phyloP scores from a whole-genome alignment of 2,797 vertebrate species.

The Aselliscus stoliczkanus region DNA sequence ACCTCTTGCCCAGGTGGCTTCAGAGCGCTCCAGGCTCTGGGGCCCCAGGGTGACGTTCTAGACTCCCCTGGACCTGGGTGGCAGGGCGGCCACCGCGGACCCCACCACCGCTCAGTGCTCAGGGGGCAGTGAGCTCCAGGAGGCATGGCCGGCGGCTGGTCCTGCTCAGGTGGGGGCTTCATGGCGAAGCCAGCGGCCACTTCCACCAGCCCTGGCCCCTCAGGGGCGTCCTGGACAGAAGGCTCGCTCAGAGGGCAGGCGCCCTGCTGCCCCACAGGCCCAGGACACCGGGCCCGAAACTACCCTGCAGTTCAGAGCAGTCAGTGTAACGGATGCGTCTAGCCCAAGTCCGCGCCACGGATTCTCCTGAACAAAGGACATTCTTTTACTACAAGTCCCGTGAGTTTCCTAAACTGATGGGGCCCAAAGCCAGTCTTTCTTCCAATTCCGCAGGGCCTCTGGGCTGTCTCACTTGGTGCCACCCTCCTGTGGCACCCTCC shows the following conservation, averaged over 20 bases:
- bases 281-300: background rate
- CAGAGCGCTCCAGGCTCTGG: accelerated
- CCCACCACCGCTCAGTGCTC: background rate
- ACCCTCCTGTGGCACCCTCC: background rate
- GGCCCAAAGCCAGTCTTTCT: background rate
- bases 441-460: background rate
- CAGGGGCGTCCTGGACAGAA: background rate
- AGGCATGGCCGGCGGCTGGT: background rate
- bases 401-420: background rate
- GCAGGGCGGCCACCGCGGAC: accelerated
- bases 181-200: background rate
- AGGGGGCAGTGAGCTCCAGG: background rate
- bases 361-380: background rate
- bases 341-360: too few relatives aligned
- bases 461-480: background rate
- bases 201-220: background rate
- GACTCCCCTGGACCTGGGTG: background rate
- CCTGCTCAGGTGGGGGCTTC: background rate
- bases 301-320: background rate
- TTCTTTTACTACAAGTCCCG: accelerated
- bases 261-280: accelerated
- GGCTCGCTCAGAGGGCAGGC: background rate
- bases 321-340: accelerated
- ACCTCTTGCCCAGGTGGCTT: background rate
- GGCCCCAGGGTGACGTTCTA: background rate